These are phyloP conservation scores for Phoeniculus purpureus DNA, from an alignment of 2,797 vertebrate species.

Conservation along the genomic window DNA sequence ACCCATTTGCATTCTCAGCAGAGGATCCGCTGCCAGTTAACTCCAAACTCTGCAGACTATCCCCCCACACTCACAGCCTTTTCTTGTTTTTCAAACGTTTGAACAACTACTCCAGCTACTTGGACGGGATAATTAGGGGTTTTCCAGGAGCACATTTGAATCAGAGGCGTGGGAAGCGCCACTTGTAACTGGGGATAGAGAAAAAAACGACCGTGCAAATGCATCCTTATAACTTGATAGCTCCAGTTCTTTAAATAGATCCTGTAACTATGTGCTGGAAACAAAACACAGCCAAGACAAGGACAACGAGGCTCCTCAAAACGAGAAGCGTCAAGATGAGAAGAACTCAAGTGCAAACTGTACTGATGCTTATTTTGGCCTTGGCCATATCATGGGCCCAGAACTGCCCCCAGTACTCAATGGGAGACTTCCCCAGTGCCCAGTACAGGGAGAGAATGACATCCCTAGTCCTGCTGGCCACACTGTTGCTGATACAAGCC, in stretches of 20 bases:
- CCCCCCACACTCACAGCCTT: background rate
- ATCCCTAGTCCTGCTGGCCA: too few species aligned
- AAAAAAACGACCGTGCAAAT: background rate
- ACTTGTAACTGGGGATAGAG: background rate
- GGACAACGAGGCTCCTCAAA: background rate
- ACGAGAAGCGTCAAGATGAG: background rate
- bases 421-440: too few species aligned
- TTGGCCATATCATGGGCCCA: background rate
- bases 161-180: background rate
- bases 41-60: background rate
- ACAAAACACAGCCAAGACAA: background rate
- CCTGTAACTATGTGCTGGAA: background rate
- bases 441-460: too few species aligned
- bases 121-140: background rate
- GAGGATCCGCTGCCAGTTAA: background rate
- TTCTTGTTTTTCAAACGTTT: background rate
- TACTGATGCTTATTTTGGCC: background rate
- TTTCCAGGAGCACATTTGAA: slow-evolving; percentile 1
- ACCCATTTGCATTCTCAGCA: fast-evolving
- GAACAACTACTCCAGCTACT: background rate
- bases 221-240: background rate
- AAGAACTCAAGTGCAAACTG: background rate
- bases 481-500: too few species aligned
- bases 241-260: background rate
- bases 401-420: too few species aligned